Conservation (phyloP, 2,888 invertebrate species). For the Phyllotreta striolata region DNA sequence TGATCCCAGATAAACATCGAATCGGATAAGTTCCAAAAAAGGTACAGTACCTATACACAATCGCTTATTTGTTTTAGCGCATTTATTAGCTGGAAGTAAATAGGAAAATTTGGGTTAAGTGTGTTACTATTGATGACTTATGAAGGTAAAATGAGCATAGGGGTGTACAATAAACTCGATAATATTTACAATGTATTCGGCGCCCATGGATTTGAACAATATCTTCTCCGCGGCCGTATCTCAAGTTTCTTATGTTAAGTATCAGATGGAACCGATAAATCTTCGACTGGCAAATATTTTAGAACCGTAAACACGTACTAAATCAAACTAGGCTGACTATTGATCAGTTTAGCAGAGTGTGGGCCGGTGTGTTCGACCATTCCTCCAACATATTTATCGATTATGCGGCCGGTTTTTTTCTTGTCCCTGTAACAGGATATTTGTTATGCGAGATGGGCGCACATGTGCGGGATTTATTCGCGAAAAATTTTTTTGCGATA, state of each 20-base stretch:
- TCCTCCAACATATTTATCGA: slow-evolving; percentile 36
- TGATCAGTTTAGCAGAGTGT: slow-evolving; percentile 51
- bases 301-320: slow-evolving; percentile 54
- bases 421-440: slow-evolving; percentile 12
- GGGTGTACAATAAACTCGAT: background rate
- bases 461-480: too few relatives aligned
- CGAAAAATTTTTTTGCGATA: too few relatives aligned
- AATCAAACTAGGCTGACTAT: slow-evolving; percentile 55
- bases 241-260: slow-evolving; percentile 50
- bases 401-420: slow-evolving; percentile 33
- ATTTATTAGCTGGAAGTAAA: too few relatives aligned
- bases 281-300: slow-evolving; percentile 53
- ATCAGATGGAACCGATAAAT: slow-evolving; percentile 55
- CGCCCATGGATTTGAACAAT: slow-evolving; percentile 44
- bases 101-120: too few relatives aligned
- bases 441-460: too few relatives aligned
- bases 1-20: too few relatives aligned
- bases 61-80: too few relatives aligned
- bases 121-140: too few relatives aligned
- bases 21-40: too few relatives aligned
- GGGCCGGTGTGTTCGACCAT: slow-evolving; percentile 40
- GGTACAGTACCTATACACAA: too few relatives aligned
- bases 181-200: slow-evolving; percentile 8
- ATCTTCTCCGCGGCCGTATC: slow-evolving; percentile 47
- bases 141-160: too few relatives aligned